Evolutionary conservation across 2,113 vertebrate genomes (phyloP).

Genomic region (Pimephales promelas): DNA sequence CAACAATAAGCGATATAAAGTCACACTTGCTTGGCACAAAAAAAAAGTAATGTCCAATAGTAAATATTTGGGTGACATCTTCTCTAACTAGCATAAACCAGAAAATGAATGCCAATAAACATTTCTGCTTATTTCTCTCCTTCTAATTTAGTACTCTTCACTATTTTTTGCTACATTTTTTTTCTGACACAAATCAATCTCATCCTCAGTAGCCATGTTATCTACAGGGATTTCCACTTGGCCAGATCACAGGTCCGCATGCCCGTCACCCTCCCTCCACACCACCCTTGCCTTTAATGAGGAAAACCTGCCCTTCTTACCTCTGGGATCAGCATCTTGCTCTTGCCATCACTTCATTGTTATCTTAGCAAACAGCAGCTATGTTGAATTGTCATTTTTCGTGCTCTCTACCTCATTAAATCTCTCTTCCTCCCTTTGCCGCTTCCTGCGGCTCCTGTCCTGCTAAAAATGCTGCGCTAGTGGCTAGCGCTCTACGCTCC

Average conservation of each 20-base stretch:
- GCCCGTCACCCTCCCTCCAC: neutral
- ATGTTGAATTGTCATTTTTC: constrained; percentile 37
- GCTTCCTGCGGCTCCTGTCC: constrained; percentile 38
- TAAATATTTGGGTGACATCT: neutral
- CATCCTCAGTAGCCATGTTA: neutral
- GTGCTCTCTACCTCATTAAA: constrained; percentile 50
- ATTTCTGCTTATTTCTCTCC: neutral
- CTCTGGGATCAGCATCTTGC: constrained; percentile 22
- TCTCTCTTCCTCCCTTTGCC: constrained; percentile 53
- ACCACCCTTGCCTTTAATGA: constrained; percentile 16
- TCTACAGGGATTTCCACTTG: neutral
- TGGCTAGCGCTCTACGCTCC: constrained; percentile 42
- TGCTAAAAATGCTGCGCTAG: constrained; percentile 53
- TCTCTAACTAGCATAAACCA: neutral
- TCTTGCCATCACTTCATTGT: neutral
- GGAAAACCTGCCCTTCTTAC: constrained; percentile 1
- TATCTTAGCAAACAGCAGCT: constrained; percentile 37
- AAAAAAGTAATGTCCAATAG: neutral
- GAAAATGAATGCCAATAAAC: neutral
- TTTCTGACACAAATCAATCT: constrained; percentile 13
- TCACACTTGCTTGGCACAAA: neutral
- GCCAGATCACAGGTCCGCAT: neutral
- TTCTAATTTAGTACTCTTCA: neutral
- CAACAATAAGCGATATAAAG: neutral
- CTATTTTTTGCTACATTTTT: neutral